Conservation (phyloP, 2,888 invertebrate genomes). For the Diachrysia chrysitis region DNA sequence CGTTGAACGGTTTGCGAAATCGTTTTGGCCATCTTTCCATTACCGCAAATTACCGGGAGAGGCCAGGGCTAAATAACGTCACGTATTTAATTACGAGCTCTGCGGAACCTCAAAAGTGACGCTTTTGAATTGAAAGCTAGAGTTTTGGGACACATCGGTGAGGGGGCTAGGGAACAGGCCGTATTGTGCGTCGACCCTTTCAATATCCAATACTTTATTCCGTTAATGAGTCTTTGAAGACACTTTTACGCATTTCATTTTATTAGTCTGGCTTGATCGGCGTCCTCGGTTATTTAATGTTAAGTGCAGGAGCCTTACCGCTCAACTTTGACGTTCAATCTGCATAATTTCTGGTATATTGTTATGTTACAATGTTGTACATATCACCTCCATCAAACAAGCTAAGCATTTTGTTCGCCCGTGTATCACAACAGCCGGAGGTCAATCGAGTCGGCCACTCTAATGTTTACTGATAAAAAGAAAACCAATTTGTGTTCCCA, state of each 20-base stretch:
- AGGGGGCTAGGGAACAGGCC: constrained; percentile 15
- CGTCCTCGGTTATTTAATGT: constrained; percentile 5
- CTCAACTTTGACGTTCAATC: background rate
- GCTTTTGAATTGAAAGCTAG: constrained; percentile 80
- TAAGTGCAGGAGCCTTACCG: background rate
- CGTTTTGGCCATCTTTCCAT: constrained; percentile 76
- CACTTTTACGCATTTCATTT: constrained; percentile 1
- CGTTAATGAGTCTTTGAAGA: background rate
- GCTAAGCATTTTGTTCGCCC: constrained; percentile 37
- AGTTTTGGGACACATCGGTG: constrained; percentile 66
- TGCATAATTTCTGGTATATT: no score
- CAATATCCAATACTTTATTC: background rate
- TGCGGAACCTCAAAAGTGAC: constrained; percentile 76
- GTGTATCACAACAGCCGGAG: constrained; percentile 72
- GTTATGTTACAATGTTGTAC: background rate
- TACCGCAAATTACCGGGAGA: constrained; percentile 76
- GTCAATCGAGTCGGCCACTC: constrained; percentile 79
- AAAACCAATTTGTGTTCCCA: constrained; percentile 82
- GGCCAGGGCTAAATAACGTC: constrained; percentile 81
- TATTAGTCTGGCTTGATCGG: background rate
- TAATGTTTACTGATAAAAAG: constrained; percentile 85
- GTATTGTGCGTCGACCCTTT: constrained; percentile 1
- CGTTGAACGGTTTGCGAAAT: constrained; percentile 69
- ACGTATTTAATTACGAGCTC: constrained; percentile 86
- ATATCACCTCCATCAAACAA: constrained; percentile 6